Conservation (phyloP, 2,797 vertebrate genomes). For the Artibeus jamaicensis region DNA sequence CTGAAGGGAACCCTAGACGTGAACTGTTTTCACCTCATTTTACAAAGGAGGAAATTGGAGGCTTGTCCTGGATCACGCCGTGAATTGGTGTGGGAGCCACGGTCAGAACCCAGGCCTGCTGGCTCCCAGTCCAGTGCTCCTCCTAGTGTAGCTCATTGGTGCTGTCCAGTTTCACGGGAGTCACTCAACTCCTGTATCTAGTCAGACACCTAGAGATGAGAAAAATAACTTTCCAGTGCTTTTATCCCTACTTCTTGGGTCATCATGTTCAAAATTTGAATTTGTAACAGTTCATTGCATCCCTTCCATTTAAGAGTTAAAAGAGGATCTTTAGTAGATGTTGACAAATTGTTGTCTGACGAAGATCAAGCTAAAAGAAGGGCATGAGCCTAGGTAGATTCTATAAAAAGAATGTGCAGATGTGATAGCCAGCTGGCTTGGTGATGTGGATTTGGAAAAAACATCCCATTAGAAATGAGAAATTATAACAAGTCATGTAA, state of each 20-base stretch:
- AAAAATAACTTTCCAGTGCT: background rate
- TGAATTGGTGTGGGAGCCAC: background rate
- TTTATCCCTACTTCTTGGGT: background rate
- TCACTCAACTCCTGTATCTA: background rate
- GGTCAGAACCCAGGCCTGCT: background rate
- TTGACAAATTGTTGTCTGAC: constrained; percentile 4
- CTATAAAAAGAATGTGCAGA: background rate
- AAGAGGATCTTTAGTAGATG: background rate
- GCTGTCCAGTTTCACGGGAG: background rate
- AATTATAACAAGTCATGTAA: background rate
- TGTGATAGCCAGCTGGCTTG: constrained; percentile 41
- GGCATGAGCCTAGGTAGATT: background rate
- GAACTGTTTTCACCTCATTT: background rate
- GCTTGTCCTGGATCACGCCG: background rate
- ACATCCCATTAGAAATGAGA: background rate
- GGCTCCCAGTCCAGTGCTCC: background rate
- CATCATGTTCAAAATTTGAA: background rate
- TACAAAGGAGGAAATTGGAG: background rate
- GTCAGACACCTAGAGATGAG: background rate
- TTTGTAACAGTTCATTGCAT: background rate
- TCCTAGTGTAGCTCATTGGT: rapidly evolving
- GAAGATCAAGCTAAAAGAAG: constrained; percentile 20
- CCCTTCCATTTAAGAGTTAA: background rate
- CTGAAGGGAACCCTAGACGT: background rate
- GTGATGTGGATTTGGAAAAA: constrained; percentile 24